Conservation (phyloP, 53 echinoderm and acorn worm genomes). For the Paracentrotus lividus region DNA sequence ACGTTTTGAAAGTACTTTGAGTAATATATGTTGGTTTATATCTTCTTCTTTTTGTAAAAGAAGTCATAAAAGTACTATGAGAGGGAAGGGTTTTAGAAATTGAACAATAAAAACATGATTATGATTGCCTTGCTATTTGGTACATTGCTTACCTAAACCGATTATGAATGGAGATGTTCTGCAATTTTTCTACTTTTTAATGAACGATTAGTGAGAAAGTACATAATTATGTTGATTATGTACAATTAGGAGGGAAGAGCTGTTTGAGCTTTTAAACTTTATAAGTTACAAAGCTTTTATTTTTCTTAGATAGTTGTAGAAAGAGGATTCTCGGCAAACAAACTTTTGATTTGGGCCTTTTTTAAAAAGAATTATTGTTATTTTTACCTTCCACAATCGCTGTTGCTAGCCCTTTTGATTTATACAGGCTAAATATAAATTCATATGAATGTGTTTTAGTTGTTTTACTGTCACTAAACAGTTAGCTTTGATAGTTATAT, state of each 20-base stretch:
- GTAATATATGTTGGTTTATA: slow-evolving; percentile 23
- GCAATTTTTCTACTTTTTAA: slow-evolving; percentile 21
- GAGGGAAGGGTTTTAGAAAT: background rate
- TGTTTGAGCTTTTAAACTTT: background rate
- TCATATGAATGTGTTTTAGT: background rate
- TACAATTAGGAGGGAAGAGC: background rate
- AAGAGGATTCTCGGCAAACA: background rate
- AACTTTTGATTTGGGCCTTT: background rate
- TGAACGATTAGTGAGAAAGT: too few species aligned
- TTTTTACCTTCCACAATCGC: too few species aligned
- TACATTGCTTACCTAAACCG: background rate
- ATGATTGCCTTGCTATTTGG: background rate
- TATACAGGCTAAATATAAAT: background rate
- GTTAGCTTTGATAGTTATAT: background rate
- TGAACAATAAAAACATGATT: background rate
- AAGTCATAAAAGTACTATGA: slow-evolving; percentile 12
- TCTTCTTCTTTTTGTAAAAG: slow-evolving; percentile 12
- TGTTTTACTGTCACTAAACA: background rate
- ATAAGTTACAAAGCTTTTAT: background rate
- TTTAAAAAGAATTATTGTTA: background rate
- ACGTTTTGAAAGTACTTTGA: slow-evolving; percentile 38
- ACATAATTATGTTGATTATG: background rate
- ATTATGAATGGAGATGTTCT: background rate
- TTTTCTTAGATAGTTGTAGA: background rate
- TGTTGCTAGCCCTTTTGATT: background rate